Evolutionary conservation across 1,140 invertebrate genomes (phyloP).

Genomic region (Platyura marginata): DNA sequence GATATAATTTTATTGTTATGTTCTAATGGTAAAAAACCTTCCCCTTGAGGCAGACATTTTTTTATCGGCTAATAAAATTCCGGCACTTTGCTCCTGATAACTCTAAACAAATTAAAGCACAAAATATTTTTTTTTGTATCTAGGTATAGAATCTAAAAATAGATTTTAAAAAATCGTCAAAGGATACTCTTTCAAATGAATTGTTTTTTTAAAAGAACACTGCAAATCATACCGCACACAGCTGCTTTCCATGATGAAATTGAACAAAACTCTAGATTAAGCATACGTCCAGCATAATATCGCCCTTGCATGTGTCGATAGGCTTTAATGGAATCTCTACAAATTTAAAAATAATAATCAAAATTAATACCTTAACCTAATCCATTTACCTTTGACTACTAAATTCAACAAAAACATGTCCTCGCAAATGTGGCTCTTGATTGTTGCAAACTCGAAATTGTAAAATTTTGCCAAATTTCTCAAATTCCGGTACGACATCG

Average conservation of each 20-base stretch:
- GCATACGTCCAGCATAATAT: constrained; percentile 73
- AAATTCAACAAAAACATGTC: constrained; percentile 84
- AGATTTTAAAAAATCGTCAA: no score
- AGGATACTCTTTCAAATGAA: no score
- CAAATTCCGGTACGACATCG: constrained; percentile 68
- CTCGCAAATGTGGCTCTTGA: constrained; percentile 64
- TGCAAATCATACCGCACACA: constrained; percentile 68
- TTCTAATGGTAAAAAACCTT: no score
- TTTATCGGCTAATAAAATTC: no score
- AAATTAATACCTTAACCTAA: no score
- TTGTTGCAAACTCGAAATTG: constrained; percentile 75
- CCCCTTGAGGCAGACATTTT: no score
- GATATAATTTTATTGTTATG: no score
- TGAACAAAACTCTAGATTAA: constrained; percentile 64
- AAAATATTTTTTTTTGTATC: no score
- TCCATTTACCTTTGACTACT: constrained; percentile 14
- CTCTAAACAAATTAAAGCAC: no score
- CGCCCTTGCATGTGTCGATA: constrained; percentile 62
- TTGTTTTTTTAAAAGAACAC: no score
- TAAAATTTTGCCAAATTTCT: constrained; percentile 54
- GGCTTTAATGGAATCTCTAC: constrained; percentile 49
- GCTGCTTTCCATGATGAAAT: constrained; percentile 69
- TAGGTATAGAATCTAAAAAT: no score
- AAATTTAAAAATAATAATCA: constrained; percentile 16
- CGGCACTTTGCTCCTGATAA: no score